Evolutionary conservation across 2,113 vertebrate species (phyloP).

Genomic region (Nerophis lumbriciformis): DNA sequence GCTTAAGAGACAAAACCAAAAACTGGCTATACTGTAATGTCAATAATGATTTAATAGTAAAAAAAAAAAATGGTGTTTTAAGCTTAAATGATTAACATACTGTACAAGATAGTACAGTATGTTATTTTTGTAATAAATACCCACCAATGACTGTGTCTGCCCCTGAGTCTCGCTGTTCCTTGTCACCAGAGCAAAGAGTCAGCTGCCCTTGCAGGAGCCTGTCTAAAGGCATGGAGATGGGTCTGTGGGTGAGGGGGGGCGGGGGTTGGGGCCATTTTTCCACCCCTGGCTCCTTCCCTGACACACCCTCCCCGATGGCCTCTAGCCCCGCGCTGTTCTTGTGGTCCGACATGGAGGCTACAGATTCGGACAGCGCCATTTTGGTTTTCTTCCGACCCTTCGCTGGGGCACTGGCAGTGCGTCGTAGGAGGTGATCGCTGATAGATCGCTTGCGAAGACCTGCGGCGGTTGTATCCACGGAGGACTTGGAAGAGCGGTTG

Average conservation of each 20-base stretch:
- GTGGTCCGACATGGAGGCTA: slow-evolving; percentile 65
- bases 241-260: slow-evolving; percentile 74
- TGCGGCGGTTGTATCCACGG: slow-evolving; percentile 71
- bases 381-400: slow-evolving; percentile 95
- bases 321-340: slow-evolving; percentile 71
- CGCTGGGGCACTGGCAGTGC: slow-evolving; percentile 91
- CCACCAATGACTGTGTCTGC: slow-evolving; percentile 74
- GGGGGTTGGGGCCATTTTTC: slow-evolving; percentile 49
- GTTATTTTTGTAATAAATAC: slow-evolving; percentile 18
- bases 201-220: slow-evolving; percentile 76
- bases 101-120: too few species aligned
- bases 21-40: not conserved
- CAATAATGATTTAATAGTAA: not conserved
- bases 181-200: slow-evolving; percentile 62
- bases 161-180: slow-evolving; percentile 51
- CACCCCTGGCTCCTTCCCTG: slow-evolving; percentile 55
- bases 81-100: not conserved
- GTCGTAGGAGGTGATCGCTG: slow-evolving; percentile 85
- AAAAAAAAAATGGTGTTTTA: not conserved
- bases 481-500: slow-evolving; percentile 79
- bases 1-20: not conserved
- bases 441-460: slow-evolving; percentile 82
- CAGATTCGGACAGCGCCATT: slow-evolving; percentile 78
- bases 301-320: slow-evolving; percentile 55
- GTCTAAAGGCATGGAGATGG: slow-evolving; percentile 89